These are phyloP conservation scores for Pseudanteris insignis DNA, from an alignment of 2,888 invertebrate species.

Conservation along the genomic window DNA sequence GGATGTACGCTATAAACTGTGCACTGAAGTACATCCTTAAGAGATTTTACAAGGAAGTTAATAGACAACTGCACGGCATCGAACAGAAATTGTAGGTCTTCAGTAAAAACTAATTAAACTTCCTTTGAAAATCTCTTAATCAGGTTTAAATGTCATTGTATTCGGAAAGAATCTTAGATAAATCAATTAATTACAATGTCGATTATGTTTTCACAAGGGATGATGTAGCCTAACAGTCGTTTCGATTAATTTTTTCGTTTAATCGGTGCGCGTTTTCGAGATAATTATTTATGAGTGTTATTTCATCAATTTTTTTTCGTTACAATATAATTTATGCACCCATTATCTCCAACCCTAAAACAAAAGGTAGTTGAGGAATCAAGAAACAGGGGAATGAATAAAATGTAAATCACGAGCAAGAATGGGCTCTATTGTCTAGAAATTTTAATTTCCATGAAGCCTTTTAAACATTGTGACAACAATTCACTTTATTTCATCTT, in stretches of 20 bases:
- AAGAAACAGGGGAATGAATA: conserved; percentile 13
- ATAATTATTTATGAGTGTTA: too few relatives aligned
- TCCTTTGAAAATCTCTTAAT: conserved; percentile 56
- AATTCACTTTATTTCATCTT: neutral
- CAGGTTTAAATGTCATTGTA: conserved; percentile 59
- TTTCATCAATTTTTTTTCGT: too few relatives aligned
- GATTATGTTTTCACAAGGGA: conserved; percentile 59
- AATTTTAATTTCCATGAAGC: conserved; percentile 39
- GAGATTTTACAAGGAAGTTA: conserved; percentile 55
- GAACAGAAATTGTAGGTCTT: conserved; percentile 23
- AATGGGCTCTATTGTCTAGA: conserved; percentile 9
- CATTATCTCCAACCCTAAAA: conserved; percentile 14
- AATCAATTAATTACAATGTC: conserved; percentile 54
- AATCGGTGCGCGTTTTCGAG: conserved; percentile 53
- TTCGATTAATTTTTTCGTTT: conserved; percentile 36
- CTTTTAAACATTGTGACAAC: conserved; percentile 10
- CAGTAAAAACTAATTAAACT: conserved; percentile 42
- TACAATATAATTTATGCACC: too few relatives aligned
- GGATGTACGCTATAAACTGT: conserved; percentile 65
- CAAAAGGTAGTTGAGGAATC: conserved; percentile 10
- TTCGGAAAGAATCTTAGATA: conserved; percentile 60
- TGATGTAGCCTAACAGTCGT: conserved; percentile 52
- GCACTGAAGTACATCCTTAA: conserved; percentile 65
- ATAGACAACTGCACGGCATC: too few relatives aligned
- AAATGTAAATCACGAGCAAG: conserved; percentile 25